Evolutionary conservation across 2,113 vertebrate species (phyloP).

Genomic region (Ictidomys tridecemlineatus): DNA sequence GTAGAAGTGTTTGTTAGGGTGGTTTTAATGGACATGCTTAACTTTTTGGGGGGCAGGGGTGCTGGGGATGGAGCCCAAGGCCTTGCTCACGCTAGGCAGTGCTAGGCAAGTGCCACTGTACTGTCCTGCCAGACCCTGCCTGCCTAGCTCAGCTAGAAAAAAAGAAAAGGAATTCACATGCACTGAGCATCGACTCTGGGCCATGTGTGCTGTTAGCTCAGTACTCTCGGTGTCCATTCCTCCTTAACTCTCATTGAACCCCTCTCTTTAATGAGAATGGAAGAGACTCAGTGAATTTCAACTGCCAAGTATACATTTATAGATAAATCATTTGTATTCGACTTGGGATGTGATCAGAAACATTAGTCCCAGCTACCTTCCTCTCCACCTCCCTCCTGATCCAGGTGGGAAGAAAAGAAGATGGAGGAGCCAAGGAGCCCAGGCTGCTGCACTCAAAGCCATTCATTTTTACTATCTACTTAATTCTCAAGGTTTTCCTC

Average conservation of each 20-base stretch:
- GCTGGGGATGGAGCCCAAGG: not conserved
- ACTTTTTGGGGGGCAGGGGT: not conserved
- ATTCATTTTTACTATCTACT: not conserved
- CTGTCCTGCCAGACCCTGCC: not conserved
- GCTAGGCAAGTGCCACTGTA: not conserved
- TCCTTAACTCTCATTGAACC: not conserved
- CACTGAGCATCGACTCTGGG: not conserved
- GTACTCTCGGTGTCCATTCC: fast-evolving
- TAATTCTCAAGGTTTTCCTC: not conserved
- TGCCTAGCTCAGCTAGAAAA: not conserved
- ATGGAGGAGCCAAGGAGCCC: fast-evolving
- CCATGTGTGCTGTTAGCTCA: fast-evolving
- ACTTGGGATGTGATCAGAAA: not conserved
- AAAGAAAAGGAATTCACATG: not conserved
- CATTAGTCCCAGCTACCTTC: not conserved
- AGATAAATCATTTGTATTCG: not conserved
- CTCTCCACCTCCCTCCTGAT: not conserved
- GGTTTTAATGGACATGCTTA: not conserved
- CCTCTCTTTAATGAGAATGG: too few relatives aligned
- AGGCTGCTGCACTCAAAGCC: fast-evolving
- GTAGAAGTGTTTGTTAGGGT: too few relatives aligned
- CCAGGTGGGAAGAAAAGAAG: too few relatives aligned
- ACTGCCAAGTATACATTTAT: not conserved
- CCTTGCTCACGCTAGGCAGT: not conserved
- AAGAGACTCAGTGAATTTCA: not conserved